phyloP scores from a whole-genome alignment of 2,797 vertebrate genomes.

The Etheostoma perlongum region DNA sequence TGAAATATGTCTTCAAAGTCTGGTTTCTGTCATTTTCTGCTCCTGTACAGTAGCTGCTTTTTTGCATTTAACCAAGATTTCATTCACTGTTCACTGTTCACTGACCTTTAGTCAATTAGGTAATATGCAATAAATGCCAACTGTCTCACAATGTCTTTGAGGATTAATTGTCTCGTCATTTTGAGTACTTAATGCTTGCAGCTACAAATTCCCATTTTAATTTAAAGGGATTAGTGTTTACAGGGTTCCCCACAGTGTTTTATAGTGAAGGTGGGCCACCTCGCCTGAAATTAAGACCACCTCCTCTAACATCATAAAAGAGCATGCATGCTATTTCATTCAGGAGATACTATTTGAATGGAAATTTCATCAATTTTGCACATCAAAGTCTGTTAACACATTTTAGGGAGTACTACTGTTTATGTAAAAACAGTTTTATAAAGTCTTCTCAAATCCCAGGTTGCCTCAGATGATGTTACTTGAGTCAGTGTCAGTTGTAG shows the following conservation, averaged over 20 bases:
- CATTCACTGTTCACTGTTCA: slow-evolving; percentile 16
- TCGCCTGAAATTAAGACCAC: background rate
- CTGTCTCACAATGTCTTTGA: background rate
- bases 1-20: slow-evolving; percentile 18
- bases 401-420: background rate
- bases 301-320: background rate
- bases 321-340: background rate
- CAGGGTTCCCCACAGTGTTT: slow-evolving; percentile 3
- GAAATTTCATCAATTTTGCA: background rate
- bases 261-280: background rate
- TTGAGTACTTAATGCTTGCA: slow-evolving; percentile 9
- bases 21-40: slow-evolving; percentile 18
- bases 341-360: background rate
- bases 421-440: too few species aligned
- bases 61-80: slow-evolving; percentile 27
- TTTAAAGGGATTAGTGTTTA: slow-evolving; percentile 21
- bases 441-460: too few species aligned
- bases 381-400: background rate
- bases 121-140: slow-evolving; percentile 25
- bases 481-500: background rate
- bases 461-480: background rate
- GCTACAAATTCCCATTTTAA: slow-evolving; percentile 27
- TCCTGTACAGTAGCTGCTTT: slow-evolving; percentile 8
- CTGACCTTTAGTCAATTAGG: slow-evolving; percentile 45
- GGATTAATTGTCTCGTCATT: slow-evolving; percentile 1